Base-by-base conservation (phyloP, 2,888 invertebrate species). In the Heliconius hortense region DNA sequence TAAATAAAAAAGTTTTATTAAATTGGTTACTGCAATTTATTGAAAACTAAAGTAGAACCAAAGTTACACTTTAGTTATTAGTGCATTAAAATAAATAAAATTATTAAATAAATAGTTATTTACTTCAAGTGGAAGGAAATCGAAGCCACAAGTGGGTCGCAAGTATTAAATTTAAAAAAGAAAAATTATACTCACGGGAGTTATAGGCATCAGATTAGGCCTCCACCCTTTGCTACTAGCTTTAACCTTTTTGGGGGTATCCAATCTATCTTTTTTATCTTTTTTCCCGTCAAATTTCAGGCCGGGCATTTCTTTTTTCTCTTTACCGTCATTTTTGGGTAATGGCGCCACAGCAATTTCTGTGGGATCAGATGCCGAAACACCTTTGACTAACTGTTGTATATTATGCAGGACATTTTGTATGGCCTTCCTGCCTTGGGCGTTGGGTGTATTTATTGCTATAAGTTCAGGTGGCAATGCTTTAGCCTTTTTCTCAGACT, bases 121-220 rank as follows among this genome's bases (percentile, higher is more conserved):
- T 48, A 18, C 18, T 21, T 7, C 0, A 48, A 48, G 48, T 2
- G 7, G 21, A 48, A 48, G 5, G 1, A 7, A 48, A 48, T 7
- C 21, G 7, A 21, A 48, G 1, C 48, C 48, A 2, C 18, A 5
- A 48, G 48, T 1, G 48, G 18, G 18, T 48, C 15, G 18, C 18
- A 48, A 48, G 5, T 21, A 48, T 18, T 48, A 48, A 48, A 48
- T 21, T 69, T 18, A 2, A 24, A 28, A 26, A 53, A 69, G 71
- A 43, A 13, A 35, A 13, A 48, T 59, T 21, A 39, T 39, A 72
- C 28, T 87, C 84, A 94, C 94, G 79, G 84, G 89, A 74, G 95
- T 95, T 43, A 96, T 95, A 3, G 96, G 96, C 91, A 96, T 96
- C 39, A 96, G 89, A 8, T 96, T 96, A 0, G 96, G 96, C 76